Conservation (phyloP, 2,113 vertebrate genomes). For the Actenoides lindsayi region DNA sequence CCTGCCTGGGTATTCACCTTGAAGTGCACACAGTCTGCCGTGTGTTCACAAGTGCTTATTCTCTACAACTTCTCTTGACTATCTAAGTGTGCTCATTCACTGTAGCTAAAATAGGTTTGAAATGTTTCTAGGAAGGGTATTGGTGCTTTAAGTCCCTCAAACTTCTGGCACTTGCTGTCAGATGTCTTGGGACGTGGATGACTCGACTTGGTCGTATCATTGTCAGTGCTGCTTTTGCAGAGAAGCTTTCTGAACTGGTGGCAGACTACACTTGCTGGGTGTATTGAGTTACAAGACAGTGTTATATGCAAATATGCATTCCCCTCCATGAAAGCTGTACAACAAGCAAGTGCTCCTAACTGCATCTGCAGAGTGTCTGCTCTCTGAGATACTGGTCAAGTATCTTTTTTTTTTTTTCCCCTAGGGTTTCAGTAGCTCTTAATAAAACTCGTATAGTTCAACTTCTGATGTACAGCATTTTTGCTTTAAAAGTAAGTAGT, state of each 20-base stretch:
- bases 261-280: neutral
- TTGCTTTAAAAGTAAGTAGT: neutral
- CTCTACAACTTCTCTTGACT: neutral
- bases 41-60: neutral
- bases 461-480: neutral
- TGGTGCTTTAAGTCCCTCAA: neutral
- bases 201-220: neutral
- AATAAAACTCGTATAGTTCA: constrained; percentile 39
- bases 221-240: neutral
- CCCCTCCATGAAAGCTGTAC: constrained; percentile 30
- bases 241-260: neutral
- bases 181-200: neutral
- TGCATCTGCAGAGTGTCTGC: constrained; percentile 18
- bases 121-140: neutral
- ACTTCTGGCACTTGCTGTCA: neutral
- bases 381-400: constrained; percentile 10
- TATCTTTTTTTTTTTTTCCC: constrained; percentile 3
- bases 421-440: constrained; percentile 48
- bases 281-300: constrained; percentile 4
- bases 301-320: constrained; percentile 3
- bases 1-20: neutral
- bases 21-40: neutral
- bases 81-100: neutral
- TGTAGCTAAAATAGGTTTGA: neutral
- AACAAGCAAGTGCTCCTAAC: neutral